These are phyloP conservation scores for Ictalurus furcatus DNA, from an alignment of 2,113 vertebrate genomes.

Conservation along the genomic window DNA sequence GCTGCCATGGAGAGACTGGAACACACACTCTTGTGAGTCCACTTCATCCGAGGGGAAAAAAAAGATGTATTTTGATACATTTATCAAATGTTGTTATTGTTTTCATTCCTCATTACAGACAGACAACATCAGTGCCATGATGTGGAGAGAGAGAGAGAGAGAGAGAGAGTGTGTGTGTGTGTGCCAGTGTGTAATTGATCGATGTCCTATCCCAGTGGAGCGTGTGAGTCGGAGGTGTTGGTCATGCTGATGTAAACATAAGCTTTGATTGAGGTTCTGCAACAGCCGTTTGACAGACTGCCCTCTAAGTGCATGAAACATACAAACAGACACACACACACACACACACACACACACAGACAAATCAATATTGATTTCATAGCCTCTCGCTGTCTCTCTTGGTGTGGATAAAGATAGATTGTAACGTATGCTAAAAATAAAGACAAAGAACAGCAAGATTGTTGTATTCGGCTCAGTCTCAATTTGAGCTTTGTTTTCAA, in stretches of 20 bases:
- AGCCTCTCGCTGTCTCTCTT: slow-evolving; percentile 17
- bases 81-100: not conserved
- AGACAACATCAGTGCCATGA: slow-evolving; percentile 3
- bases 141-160: not conserved
- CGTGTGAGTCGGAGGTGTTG: slow-evolving; percentile 64
- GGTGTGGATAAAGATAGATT: slow-evolving; percentile 43
- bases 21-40: not conserved
- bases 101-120: not conserved
- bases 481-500: slow-evolving; percentile 9
- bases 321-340: slow-evolving; percentile 35
- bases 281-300: slow-evolving; percentile 59
- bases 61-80: not conserved
- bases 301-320: slow-evolving; percentile 36
- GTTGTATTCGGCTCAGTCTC: not conserved
- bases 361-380: slow-evolving; percentile 44
- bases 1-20: not conserved
- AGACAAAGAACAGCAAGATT: slow-evolving; percentile 23
- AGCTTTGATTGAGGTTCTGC: slow-evolving; percentile 63
- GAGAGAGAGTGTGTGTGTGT: slow-evolving; percentile 8
- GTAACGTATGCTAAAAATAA: slow-evolving; percentile 51
- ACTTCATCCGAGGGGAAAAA: not conserved
- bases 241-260: slow-evolving; percentile 60
- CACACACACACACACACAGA: not conserved
- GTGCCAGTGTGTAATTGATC: slow-evolving; percentile 42
- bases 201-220: slow-evolving; percentile 53